Conservation (phyloP, 1,140 invertebrate species). For the Monochamus saltuarius region DNA sequence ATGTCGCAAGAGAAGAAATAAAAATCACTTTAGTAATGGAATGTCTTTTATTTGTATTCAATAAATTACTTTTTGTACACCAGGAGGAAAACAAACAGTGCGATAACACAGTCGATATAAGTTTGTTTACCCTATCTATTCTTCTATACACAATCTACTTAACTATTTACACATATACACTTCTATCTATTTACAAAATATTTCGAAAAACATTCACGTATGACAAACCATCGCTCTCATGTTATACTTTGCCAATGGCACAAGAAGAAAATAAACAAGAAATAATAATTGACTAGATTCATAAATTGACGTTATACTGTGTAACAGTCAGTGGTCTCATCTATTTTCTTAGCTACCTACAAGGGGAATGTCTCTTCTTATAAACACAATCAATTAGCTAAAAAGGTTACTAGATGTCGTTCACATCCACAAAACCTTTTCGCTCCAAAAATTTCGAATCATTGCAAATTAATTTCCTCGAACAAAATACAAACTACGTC, state of each 20-base stretch:
- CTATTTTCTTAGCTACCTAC: no score
- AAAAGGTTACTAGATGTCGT: no score
- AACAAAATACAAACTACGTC: no score
- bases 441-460: no score
- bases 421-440: no score
- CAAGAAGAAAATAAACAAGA: not conserved
- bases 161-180: slow-evolving; percentile 21
- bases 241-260: not conserved
- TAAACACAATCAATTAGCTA: no score
- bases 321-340: no score
- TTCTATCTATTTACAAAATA: slow-evolving; percentile 19
- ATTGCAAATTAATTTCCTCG: no score
- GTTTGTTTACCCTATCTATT: slow-evolving; percentile 23
- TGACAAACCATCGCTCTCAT: slow-evolving; percentile 5
- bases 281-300: slow-evolving; percentile 18
- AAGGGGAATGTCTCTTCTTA: no score
- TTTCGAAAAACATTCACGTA: slow-evolving; percentile 15
- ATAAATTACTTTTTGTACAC: slow-evolving; percentile 31
- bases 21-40: slow-evolving; percentile 14
- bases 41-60: slow-evolving; percentile 32
- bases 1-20: no score
- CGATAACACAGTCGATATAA: slow-evolving; percentile 21
- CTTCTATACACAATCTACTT: not conserved
- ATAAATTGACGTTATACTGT: not conserved
- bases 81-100: slow-evolving; percentile 25